Conservation (phyloP, 1,140 invertebrate species). For the Aplysia californica region DNA sequence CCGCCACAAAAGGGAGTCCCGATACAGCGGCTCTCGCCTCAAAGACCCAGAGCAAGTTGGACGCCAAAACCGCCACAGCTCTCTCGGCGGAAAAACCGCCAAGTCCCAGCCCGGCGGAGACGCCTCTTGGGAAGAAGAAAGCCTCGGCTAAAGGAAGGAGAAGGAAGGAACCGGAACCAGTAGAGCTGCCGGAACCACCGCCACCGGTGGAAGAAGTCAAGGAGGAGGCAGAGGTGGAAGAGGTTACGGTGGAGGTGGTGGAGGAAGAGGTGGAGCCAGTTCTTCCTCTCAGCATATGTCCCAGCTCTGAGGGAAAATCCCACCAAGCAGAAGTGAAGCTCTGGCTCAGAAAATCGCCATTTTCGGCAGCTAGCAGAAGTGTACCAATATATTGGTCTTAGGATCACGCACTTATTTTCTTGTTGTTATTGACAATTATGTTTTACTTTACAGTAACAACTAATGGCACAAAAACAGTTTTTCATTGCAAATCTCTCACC, state of each 20-base stretch:
- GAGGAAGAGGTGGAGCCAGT: neutral
- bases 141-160: too few relatives aligned
- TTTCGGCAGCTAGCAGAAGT: constrained; percentile 19
- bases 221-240: neutral
- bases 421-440: too few relatives aligned
- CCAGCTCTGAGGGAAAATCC: constrained; percentile 36
- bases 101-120: neutral
- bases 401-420: too few relatives aligned
- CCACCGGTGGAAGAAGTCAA: neutral
- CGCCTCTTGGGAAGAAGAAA: neutral
- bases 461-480: too few relatives aligned
- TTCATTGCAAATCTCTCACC: too few relatives aligned
- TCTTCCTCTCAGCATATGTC: constrained; percentile 27
- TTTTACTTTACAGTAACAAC: too few relatives aligned
- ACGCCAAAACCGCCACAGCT: neutral
- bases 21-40: neutral
- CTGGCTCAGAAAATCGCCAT: constrained; percentile 30
- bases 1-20: neutral
- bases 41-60: neutral
- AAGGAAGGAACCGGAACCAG: too few relatives aligned
- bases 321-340: constrained; percentile 27
- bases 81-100: neutral
- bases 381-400: too few relatives aligned
- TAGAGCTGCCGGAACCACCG: neutral
- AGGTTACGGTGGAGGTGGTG: constrained; percentile 12